Percentiles rank a stretch among this genome's conserved stretches.
phyloP scores from a whole-genome alignment of 1,140 invertebrate genomes.

The Sarcophaga peregrina region DNA sequence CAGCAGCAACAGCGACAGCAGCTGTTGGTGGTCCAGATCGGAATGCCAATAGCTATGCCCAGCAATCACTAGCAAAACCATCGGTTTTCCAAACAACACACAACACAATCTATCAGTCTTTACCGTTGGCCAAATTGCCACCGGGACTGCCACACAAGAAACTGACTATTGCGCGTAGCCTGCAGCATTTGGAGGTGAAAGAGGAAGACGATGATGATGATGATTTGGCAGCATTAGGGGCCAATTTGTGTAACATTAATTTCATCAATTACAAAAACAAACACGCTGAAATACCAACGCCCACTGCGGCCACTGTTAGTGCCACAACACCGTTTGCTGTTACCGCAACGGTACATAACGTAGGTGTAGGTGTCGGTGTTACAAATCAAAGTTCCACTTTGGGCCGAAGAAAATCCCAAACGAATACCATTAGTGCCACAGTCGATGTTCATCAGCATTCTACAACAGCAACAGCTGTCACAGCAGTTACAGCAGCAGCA shows the following conservation, averaged over 20 bases:
- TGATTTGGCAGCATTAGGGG: constrained; percentile 58
- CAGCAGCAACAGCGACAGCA: not conserved
- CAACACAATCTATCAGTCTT: constrained; percentile 39
- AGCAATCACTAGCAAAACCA: not conserved
- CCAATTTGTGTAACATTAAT: constrained; percentile 63
- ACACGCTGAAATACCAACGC: constrained; percentile 60
- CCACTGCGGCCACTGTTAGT: constrained; percentile 53
- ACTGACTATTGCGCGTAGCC: constrained; percentile 56
- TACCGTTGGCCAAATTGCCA: constrained; percentile 3
- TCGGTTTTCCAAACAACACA: not conserved
- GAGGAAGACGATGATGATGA: constrained; percentile 63
- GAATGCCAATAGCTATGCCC: not conserved
- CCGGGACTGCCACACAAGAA: constrained; percentile 51
- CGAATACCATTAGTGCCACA: constrained; percentile 37
- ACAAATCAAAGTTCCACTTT: not conserved
- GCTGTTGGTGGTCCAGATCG: not conserved
- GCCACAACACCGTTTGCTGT: constrained; percentile 53
- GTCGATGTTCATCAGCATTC: constrained; percentile 25
- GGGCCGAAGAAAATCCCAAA: constrained; percentile 28
- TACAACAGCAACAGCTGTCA: constrained; percentile 48
- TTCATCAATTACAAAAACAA: constrained; percentile 65
- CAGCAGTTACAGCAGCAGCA: constrained; percentile 45
- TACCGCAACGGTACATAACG: constrained; percentile 19
- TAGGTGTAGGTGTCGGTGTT: not conserved
- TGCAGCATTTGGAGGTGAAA: constrained; percentile 62